These are phyloP conservation scores for Lagria hirta DNA, from an alignment of 2,888 invertebrate genomes.

Conservation along the genomic window DNA sequence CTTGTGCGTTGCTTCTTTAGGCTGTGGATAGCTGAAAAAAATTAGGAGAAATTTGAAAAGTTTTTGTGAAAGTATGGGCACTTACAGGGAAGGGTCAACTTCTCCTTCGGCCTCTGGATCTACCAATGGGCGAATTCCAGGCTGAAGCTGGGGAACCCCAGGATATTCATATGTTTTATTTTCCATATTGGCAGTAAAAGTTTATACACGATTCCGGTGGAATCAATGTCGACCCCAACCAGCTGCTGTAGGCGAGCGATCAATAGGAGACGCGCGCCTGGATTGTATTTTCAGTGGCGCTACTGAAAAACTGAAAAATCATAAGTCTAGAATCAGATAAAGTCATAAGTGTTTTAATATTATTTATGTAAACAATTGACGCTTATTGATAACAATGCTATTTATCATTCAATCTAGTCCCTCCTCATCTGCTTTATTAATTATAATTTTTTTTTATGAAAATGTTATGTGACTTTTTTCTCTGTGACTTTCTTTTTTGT, in stretches of 20 bases:
- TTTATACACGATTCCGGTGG: slow-evolving; percentile 18
- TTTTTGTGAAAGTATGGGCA: background rate
- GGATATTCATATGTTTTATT: slow-evolving; percentile 43
- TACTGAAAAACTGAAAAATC: background rate
- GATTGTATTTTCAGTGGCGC: slow-evolving; percentile 7
- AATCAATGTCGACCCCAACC: slow-evolving; percentile 25
- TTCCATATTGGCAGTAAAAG: slow-evolving; percentile 38
- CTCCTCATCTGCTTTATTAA: too few relatives aligned
- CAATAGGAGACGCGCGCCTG: slow-evolving; percentile 27
- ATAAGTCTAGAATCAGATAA: too few relatives aligned
- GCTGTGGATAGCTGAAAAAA: slow-evolving; percentile 70
- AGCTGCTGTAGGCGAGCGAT: slow-evolving; percentile 26
- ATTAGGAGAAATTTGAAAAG: too few relatives aligned
- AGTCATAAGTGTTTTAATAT: too few relatives aligned
- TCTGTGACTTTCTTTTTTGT: too few relatives aligned
- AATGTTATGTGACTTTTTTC: too few relatives aligned
- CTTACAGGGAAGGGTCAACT: slow-evolving; percentile 78
- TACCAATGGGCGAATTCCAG: slow-evolving; percentile 69
- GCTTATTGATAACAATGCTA: too few relatives aligned
- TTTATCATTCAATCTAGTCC: too few relatives aligned
- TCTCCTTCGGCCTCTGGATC: slow-evolving; percentile 82
- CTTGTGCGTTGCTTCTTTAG: slow-evolving; percentile 87
- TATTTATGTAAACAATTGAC: too few relatives aligned
- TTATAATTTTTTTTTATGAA: too few relatives aligned
- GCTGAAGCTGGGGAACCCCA: slow-evolving; percentile 33